Evolutionary conservation across 2,888 invertebrate species (phyloP), one percentile per base, ranked within the genome.

Genomic region (Bellardia pandia): DNA sequence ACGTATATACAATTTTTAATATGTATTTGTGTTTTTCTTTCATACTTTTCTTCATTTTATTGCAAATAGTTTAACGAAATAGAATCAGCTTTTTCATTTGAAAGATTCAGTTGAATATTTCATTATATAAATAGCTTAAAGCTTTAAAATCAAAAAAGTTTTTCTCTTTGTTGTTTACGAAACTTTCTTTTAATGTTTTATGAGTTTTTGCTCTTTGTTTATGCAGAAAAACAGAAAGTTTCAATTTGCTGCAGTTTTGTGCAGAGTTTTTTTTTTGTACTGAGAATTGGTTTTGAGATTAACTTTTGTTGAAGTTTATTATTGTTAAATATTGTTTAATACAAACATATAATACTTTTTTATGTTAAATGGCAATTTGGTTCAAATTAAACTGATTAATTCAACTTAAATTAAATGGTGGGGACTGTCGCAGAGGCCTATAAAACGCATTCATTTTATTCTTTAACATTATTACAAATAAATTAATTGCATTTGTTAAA

Each of bases 121-220:
- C 30, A 68, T 68, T 68, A 45, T 56, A 56, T 11, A 56, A 77
- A 66, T 56, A 77, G 66, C 66, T 77, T 68, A 45, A 68, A 78
- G 77, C 77, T 40, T 68, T 56, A 30, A 56, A 68, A 68, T 68
- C 56, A 33, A 13, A 68, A 77, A 77, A 68, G n/a, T 77, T 77
- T 45, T 45, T 33, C 13, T 45, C 23, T 30, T 45, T n/a, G n/a
- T 42, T 77, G 16, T 53, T 66, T 2, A 13, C 33, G 42, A 37
- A 56, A 30, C 56, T 33, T 30, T 56, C 30, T 33, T 56, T 68
- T 48, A 42, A 64, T n/a, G 23, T 76, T 76, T 64, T 40, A 76
- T 53, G 64, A 33, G 14, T 60, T 64, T 53, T 23, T 40, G 14
- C 37, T n/a, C n/a, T 51, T 64, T 64, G 16, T 53, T 23, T 64